Evolutionary conservation across 2,113 vertebrate genomes (phyloP), one percentile per base, ranked within the genome.

Genomic region (Phyllostomus hastatus): DNA sequence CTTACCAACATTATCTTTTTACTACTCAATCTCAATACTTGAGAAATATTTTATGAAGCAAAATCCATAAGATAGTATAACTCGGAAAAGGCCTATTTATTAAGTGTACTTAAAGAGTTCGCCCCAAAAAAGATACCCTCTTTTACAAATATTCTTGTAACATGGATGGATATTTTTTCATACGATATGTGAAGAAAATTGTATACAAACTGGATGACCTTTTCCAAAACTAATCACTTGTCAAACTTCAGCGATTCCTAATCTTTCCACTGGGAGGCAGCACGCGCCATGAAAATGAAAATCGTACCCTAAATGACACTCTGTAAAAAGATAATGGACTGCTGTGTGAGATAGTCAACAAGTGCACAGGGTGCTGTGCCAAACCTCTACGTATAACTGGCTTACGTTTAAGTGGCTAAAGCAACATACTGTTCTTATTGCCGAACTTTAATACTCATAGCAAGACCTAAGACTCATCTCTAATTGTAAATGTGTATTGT

Each of bases 181-280:
- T n/a, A 78, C 20, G 35, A 59, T 11, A 41, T 35, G 2, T 76
- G n/a, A 93, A 50, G 67, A 80, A 93, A 70, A 15, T n/a, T 38
- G 15, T 54, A 73, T 61, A 7, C 43, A 66, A 64, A 38, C 66
- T 61, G 41, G 38, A 69, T 67, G 66, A 57, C 33, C 1, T 75
- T 89, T 88, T 28, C 16, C 52, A 83, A 92, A 88, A 38, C 0
- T 26, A 89, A 84, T 66, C 35, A 41, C 1, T 94, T 87, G 67
- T 86, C 52, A 91, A 67, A 24, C 12, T 76, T 54, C 10, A 48
- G 33, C 64, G 41, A 70, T 97, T 88, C 75, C 66, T 94, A 80
- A 59, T 94, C 33, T 73, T n/a, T 66, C 97, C 95, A 97, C 89
- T 93, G 43, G 87, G 97, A 87, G 96, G 97, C 95, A 97, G 91